These are phyloP conservation scores for Gymnoscelis rufifasciata DNA, from an alignment of 2,888 invertebrate species.

Conservation along the genomic window DNA sequence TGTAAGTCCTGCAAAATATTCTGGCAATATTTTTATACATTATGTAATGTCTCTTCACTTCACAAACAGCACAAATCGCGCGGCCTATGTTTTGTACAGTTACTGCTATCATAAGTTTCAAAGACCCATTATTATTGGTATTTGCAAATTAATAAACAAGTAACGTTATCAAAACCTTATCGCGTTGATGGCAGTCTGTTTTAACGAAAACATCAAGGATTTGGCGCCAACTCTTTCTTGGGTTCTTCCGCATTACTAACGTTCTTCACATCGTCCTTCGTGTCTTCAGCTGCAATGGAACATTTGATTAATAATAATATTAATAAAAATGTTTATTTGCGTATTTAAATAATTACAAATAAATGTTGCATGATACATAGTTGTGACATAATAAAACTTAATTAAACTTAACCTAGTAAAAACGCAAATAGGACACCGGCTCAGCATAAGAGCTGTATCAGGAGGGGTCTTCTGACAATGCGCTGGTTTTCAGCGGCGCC, in stretches of 20 bases:
- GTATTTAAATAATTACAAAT: too few relatives aligned
- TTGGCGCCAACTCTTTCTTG: slow-evolving; percentile 82
- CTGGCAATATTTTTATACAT: neutral
- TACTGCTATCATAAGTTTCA: slow-evolving; percentile 1
- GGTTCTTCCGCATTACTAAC: slow-evolving; percentile 79
- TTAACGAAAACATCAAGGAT: slow-evolving; percentile 79
- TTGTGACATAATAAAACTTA: too few relatives aligned
- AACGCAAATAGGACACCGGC: too few relatives aligned
- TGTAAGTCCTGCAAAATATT: neutral
- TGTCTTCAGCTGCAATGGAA: slow-evolving; percentile 78
- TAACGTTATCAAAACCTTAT: slow-evolving; percentile 23
- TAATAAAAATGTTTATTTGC: neutral
- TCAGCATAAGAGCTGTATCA: too few relatives aligned
- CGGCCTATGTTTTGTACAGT: slow-evolving; percentile 26
- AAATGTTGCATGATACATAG: too few relatives aligned
- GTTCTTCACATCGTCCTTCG: slow-evolving; percentile 81
- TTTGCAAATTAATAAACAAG: neutral
- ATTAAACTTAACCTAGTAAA: too few relatives aligned
- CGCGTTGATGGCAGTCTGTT: slow-evolving; percentile 22
- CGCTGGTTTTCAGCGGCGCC: too few relatives aligned
- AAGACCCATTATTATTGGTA: neutral
- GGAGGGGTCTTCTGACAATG: too few relatives aligned
- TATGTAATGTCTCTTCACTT: slow-evolving; percentile 17
- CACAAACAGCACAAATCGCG: slow-evolving; percentile 21
- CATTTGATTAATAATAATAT: neutral